Conservation (phyloP, 2,888 invertebrate species). For the Apeira syringaria region DNA sequence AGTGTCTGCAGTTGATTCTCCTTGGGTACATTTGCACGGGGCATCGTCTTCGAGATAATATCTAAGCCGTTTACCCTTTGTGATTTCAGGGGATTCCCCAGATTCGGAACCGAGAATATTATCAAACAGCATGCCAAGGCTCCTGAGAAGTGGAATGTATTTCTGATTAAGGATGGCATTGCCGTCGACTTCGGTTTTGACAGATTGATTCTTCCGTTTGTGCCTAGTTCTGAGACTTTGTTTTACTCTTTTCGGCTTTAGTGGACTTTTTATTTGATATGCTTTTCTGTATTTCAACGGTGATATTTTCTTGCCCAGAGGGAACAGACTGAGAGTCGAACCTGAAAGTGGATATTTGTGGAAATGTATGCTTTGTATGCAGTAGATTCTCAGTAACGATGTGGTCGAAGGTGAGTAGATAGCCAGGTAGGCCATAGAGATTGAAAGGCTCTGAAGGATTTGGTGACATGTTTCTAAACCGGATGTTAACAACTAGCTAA, state of each 20-base stretch:
- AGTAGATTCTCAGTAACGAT: too few relatives aligned
- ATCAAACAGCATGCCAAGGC: constrained; percentile 68
- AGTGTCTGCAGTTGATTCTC: constrained; percentile 15
- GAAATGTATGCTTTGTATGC: too few relatives aligned
- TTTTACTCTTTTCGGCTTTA: constrained; percentile 59
- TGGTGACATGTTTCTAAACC: too few relatives aligned
- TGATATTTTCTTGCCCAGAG: constrained; percentile 40
- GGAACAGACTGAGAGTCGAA: constrained; percentile 13
- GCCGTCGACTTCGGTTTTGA: constrained; percentile 55
- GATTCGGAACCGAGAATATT: constrained; percentile 60
- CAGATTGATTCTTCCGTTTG: constrained; percentile 50
- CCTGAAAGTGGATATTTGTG: too few relatives aligned
- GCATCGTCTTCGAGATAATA: constrained; percentile 36
- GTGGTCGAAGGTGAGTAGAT: too few relatives aligned
- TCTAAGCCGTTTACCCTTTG: constrained; percentile 39
- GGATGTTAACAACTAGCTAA: too few relatives aligned
- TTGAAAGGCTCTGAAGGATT: too few relatives aligned
- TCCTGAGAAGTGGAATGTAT: constrained; percentile 68
- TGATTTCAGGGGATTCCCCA: constrained; percentile 47
- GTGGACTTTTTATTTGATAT: constrained; percentile 56
- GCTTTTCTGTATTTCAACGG: constrained; percentile 54
- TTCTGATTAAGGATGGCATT: constrained; percentile 58
- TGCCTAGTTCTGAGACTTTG: constrained; percentile 40
- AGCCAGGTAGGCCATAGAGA: too few relatives aligned
- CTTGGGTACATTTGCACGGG: constrained; percentile 42